These are phyloP conservation scores for Cheirogaleus medius DNA, from an alignment of 2,113 vertebrate genomes.

Conservation along the genomic window DNA sequence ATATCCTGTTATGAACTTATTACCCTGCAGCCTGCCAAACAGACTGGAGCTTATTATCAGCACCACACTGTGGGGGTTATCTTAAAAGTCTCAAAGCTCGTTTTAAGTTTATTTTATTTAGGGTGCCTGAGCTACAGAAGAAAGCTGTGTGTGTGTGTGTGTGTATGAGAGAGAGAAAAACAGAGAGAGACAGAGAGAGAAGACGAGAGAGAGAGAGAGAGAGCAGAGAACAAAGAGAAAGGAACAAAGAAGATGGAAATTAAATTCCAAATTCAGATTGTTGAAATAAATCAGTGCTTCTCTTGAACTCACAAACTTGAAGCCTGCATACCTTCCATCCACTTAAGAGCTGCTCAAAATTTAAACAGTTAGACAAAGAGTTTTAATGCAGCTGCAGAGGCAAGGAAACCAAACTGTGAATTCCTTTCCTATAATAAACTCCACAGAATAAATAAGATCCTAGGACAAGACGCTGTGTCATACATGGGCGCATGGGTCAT, in stretches of 20 bases:
- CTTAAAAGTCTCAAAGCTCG: not conserved
- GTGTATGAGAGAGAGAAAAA: not conserved
- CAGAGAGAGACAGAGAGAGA: not conserved
- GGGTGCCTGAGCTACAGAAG: not conserved
- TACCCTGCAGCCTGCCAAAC: not conserved
- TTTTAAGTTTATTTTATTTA: constrained; percentile 15
- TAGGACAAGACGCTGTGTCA: not conserved
- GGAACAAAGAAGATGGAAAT: constrained; percentile 32
- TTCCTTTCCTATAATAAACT: not conserved
- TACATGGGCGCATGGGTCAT: not conserved
- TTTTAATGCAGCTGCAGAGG: constrained; percentile 17
- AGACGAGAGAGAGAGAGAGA: not conserved
- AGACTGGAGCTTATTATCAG: not conserved
- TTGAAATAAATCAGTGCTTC: constrained; percentile 54
- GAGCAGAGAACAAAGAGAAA: not conserved
- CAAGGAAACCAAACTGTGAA: not conserved
- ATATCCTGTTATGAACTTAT: not conserved
- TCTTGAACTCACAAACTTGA: constrained; percentile 16
- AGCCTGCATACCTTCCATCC: constrained; percentile 34
- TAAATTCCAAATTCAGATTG: constrained; percentile 43
- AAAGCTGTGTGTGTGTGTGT: not conserved
- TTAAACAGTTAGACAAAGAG: not conserved
- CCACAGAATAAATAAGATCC: not conserved
- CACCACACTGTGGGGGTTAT: not conserved
- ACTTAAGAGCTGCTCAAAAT: constrained; percentile 61